phyloP scores from a whole-genome alignment of 1,140 invertebrate genomes.

The Bombus confusus region DNA sequence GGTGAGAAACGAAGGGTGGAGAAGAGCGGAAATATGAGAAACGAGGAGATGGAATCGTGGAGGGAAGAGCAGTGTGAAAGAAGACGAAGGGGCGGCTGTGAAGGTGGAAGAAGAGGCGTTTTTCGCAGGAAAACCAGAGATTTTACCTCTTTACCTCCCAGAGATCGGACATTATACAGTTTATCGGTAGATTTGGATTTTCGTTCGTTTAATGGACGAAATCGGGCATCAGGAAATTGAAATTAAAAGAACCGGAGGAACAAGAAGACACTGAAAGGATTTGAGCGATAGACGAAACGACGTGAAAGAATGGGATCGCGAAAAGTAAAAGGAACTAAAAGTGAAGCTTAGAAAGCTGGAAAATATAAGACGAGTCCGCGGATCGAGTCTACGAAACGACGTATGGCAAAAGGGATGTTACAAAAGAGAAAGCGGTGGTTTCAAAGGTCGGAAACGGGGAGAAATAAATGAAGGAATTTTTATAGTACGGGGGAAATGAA shows the following conservation, averaged over 20 bases:
- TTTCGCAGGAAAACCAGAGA: too few relatives aligned
- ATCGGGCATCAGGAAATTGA: too few relatives aligned
- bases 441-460: background rate
- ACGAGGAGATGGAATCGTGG: background rate
- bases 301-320: too few relatives aligned
- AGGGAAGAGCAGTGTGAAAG: background rate
- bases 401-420: background rate
- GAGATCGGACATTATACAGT: too few relatives aligned
- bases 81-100: background rate
- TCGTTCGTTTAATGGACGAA: too few relatives aligned
- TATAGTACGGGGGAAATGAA: background rate
- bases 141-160: too few relatives aligned
- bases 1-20: slow-evolving; percentile 19
- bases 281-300: background rate
- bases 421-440: background rate
- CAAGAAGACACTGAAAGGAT: too few relatives aligned
- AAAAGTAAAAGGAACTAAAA: background rate
- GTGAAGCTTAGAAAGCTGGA: background rate
- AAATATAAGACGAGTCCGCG: background rate
- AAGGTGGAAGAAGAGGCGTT: background rate
- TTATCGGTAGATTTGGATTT: too few relatives aligned
- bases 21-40: background rate
- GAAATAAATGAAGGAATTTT: background rate
- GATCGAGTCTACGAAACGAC: background rate
- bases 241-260: too few relatives aligned